Percentiles rank a stretch among this genome's conserved stretches.
Evolutionary conservation across 2,113 vertebrate species (phyloP).

Genomic region (Hiodon alosoides): DNA sequence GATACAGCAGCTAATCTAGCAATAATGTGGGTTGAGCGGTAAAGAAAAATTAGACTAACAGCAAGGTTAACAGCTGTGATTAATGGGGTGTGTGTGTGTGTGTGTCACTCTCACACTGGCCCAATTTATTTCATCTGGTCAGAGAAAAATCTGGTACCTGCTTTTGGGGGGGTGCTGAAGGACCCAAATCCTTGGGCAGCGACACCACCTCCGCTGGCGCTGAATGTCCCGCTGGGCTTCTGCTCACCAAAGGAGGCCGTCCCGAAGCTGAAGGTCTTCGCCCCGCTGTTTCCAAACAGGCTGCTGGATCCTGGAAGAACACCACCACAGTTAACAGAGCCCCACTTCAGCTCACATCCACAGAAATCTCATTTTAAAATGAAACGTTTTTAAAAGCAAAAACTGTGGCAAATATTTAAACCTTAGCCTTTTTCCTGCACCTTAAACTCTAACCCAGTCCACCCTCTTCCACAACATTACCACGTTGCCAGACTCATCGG

Average conservation of each 20-base stretch:
- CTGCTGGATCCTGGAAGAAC: constrained; percentile 60
- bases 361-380: not conserved
- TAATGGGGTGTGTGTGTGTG: not conserved
- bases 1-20: too few species aligned
- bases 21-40: too few species aligned
- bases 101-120: not conserved
- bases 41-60: too few species aligned
- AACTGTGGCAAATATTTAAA: not conserved
- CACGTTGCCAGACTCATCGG: too few species aligned
- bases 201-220: constrained; percentile 76
- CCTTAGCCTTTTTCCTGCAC: not conserved
- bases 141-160: constrained; percentile 58
- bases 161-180: constrained; percentile 77
- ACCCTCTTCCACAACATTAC: too few species aligned
- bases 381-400: not conserved
- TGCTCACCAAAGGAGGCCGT: constrained; percentile 79
- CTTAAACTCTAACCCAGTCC: not conserved
- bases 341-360: not conserved
- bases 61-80: not conserved
- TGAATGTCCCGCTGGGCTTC: constrained; percentile 85
- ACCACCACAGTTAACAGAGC: not conserved
- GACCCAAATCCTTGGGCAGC: constrained; percentile 89
- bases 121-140: not conserved
- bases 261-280: constrained; percentile 80
- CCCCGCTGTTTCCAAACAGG: constrained; percentile 84